A percentile compares a stretch with the other conserved stretches of the same genome.
These are phyloP conservation scores for Apis dorsata DNA, from an alignment of 1,140 invertebrate species.

Conservation along the genomic window DNA sequence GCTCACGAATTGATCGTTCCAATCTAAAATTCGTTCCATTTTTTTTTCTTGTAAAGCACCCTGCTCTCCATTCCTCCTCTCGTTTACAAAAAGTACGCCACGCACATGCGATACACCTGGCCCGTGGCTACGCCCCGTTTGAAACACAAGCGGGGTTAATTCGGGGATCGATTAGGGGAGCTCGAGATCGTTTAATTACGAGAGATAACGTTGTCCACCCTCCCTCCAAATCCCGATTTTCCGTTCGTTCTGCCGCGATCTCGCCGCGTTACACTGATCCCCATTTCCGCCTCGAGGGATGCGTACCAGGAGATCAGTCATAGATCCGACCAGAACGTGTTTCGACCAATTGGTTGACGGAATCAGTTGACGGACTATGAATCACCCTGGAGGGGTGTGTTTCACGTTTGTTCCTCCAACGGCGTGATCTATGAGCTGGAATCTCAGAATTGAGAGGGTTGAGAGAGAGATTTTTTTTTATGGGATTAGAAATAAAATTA, in stretches of 20 bases:
- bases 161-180: conserved; percentile 57
- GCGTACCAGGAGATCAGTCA: background rate
- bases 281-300: background rate
- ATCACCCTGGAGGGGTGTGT: background rate
- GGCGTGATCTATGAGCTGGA: background rate
- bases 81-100: background rate
- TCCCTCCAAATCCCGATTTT: conserved; percentile 2
- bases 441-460: too few species aligned
- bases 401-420: background rate
- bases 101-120: background rate
- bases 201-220: conserved; percentile 56
- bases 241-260: background rate
- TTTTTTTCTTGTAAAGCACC: too few species aligned
- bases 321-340: background rate
- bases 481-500: too few species aligned
- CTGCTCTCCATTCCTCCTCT: too few species aligned
- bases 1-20: too few species aligned
- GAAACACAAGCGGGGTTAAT: conserved; percentile 46
- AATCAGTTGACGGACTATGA: background rate
- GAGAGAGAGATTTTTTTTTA: background rate
- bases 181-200: conserved; percentile 64
- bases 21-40: too few species aligned
- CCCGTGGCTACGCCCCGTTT: background rate
- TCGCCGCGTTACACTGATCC: background rate
- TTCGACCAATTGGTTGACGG: background rate